Conservation (phyloP, 35 echinoderm and acorn worm genomes). For the Anneissia japonica region DNA sequence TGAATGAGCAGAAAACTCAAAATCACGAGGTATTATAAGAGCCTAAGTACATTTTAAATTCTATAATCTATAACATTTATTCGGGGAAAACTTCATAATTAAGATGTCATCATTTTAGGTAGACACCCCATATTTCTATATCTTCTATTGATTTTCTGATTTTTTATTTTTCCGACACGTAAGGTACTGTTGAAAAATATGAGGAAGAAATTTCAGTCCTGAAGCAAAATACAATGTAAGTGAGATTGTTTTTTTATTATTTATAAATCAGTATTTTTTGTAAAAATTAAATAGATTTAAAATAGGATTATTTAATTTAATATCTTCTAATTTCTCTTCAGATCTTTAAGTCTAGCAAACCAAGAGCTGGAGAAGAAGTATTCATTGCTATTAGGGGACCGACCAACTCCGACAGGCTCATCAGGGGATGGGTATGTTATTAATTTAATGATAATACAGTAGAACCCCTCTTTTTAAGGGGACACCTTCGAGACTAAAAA, state of each 20-base stretch:
- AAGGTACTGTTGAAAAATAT: slow-evolving; percentile 87
- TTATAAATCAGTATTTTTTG: neutral
- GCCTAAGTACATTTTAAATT: too few species aligned
- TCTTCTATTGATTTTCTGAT: too few species aligned
- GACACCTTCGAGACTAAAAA: too few species aligned
- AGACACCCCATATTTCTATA: too few species aligned
- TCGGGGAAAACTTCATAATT: too few species aligned
- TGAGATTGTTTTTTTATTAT: neutral
- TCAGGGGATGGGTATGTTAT: slow-evolving; percentile 22
- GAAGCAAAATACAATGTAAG: slow-evolving; percentile 80
- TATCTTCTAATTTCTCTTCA: slow-evolving; percentile 7
- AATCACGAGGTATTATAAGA: too few species aligned
- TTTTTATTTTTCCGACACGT: too few species aligned
- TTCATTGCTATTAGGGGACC: slow-evolving; percentile 54
- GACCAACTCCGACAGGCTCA: slow-evolving; percentile 65
- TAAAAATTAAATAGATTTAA: too few species aligned
- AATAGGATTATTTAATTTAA: neutral
- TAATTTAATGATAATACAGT: neutral
- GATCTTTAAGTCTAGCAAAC: slow-evolving; percentile 51
- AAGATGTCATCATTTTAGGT: too few species aligned
- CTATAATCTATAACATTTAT: too few species aligned
- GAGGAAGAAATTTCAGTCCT: slow-evolving; percentile 58
- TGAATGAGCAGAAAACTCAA: too few species aligned
- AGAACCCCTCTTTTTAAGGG: neutral
- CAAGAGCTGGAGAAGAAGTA: slow-evolving; percentile 39